Base-by-base conservation (phyloP, 53 echinoderm and acorn worm genomes). In the Zoroaster sp. region DNA sequence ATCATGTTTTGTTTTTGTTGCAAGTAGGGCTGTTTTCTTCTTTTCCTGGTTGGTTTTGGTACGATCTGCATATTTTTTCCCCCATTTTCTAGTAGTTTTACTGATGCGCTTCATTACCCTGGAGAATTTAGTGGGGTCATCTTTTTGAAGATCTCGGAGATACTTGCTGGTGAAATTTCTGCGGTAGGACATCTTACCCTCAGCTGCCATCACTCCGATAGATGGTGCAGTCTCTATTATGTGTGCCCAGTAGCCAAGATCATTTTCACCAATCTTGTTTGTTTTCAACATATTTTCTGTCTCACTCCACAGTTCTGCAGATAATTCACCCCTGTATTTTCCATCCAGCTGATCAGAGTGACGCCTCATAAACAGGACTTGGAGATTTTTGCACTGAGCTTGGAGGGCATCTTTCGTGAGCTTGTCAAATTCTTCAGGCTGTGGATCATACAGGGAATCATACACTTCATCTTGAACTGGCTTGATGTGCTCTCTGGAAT, bases 231-330 rank as follows among this genome's bases (percentile, higher is more conserved):
- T 85, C 41, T 85, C 69, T 44, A 70, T 85, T 33, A 70, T 38
- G 44, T 82, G 40, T 21, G 86, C 86, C 86, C 86, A 85, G 71
- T 85, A 87, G 14, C 87, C 87, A 21, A 72, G 41, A 28, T 86
- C 87, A 72, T 87, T 87, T 39, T 87, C 87, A 53, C 87, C 87
- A 21, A 42, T 72, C 44, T 87, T 87, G 35, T 87, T 87, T n/a
- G 87, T 41, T 44, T 87, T 87, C 34, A 2, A 15, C 21, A 45
- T 87, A 4, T 72, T 32, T n/a, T 23, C 41, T 18, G 87, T 87
- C 31, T 87, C 72, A 13, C 43, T 31, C 52, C 51, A 28, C 11
- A 66, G 3, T 35, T 83, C 18, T 23, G 34, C 68, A 3, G 83
- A 37, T 25, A 83, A 20, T 15, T 67, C 65, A 3, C 68, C 69